Conservation (phyloP, 2,888 invertebrate species). For the Cordilura impudica region DNA sequence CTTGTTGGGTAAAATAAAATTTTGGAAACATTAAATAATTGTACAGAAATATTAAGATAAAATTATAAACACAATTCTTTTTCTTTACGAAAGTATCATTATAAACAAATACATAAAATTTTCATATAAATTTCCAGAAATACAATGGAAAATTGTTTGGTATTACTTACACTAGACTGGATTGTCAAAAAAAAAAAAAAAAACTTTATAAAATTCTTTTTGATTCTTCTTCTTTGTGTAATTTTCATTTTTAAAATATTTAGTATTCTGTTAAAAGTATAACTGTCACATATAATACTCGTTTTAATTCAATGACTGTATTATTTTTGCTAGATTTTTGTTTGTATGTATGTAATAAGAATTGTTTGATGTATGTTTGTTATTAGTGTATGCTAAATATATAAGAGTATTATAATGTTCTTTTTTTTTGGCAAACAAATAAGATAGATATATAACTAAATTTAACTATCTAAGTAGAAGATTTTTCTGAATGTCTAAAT, state of each 20-base stretch:
- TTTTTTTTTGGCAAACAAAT: conserved; percentile 37
- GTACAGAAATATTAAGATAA: not conserved
- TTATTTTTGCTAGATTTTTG: not conserved
- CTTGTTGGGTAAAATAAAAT: not conserved
- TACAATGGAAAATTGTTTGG: not conserved
- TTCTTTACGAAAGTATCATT: not conserved
- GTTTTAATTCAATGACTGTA: not conserved
- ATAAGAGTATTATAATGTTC: conserved; percentile 32
- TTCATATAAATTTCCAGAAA: not conserved
- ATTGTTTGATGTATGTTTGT: not conserved
- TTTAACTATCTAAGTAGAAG: not conserved
- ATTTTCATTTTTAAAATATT: not conserved
- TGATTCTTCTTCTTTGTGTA: not conserved
- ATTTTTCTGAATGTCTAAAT: too few species aligned
- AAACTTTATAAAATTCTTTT: conserved; percentile 29
- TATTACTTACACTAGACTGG: conserved; percentile 46
- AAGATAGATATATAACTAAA: not conserved
- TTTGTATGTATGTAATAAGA: not conserved
- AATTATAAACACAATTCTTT: not conserved
- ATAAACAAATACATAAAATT: not conserved
- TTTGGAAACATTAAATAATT: not conserved
- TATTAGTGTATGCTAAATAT: conserved; percentile 22
- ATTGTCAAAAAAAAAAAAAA: too few species aligned
- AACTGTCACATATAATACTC: not conserved
- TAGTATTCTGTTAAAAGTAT: not conserved